phyloP scores from a whole-genome alignment of 2,113 vertebrate species.

The Brachionichthys hirsutus region DNA sequence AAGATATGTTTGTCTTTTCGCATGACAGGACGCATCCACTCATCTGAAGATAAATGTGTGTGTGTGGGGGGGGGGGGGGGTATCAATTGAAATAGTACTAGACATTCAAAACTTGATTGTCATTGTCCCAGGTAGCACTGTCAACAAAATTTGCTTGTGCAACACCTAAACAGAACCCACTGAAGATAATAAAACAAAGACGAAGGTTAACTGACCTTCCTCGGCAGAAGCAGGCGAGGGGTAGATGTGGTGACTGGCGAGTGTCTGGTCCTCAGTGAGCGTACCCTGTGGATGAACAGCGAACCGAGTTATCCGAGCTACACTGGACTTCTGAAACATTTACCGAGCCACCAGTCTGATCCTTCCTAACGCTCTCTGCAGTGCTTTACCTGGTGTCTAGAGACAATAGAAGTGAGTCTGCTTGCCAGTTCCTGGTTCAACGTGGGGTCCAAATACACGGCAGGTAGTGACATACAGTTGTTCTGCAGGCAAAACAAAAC shows the following conservation, averaged over 20 bases:
- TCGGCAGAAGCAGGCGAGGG: conserved; percentile 82
- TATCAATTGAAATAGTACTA: not conserved
- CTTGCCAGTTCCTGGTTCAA: conserved; percentile 87
- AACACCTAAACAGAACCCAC: too few species aligned
- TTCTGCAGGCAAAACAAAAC: conserved; percentile 76
- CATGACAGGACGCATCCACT: conserved; percentile 94
- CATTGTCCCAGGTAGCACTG: too few species aligned
- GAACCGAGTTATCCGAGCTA: not conserved
- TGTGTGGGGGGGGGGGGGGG: not conserved
- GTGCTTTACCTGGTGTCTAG: conserved; percentile 86
- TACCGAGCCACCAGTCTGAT: too few species aligned
- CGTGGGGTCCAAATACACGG: conserved; percentile 88
- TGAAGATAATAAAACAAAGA: too few species aligned
- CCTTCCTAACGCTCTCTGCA: not conserved
- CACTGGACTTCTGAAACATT: not conserved
- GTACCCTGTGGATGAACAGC: conserved; percentile 78
- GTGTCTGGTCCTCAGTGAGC: conserved; percentile 86
- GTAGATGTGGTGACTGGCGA: conserved; percentile 91
- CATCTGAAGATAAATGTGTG: conserved; percentile 80
- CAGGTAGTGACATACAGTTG: conserved; percentile 88
- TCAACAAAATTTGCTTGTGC: too few species aligned
- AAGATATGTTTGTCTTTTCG: conserved; percentile 89
- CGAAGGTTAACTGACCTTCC: conserved; percentile 79
- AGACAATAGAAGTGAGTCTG: conserved; percentile 89
- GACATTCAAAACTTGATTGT: not conserved